Evolutionary conservation across 2,113 vertebrate genomes (phyloP), one percentile per base, ranked within the genome.

Genomic region (Holacanthus passer): DNA sequence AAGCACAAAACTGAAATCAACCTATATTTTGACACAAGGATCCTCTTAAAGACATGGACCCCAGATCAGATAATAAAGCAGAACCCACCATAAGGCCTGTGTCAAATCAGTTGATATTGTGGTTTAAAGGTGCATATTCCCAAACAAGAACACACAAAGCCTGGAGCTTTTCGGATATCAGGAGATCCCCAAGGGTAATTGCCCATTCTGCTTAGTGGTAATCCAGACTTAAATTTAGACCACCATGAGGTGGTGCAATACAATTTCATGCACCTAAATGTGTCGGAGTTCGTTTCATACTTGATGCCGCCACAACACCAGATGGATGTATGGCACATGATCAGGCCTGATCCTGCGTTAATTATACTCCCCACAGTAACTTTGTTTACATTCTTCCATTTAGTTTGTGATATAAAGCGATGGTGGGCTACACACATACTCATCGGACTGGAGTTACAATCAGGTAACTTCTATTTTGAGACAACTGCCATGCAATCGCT

Each of bases 291-390:
- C 20, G 6, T 32, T 27, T 82, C 50, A 8, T 16, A 24, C 32
- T 2, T 24, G 31, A 68, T 47, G 52, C 27, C 66, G 16, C 12
- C 31, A 39, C 35, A 71, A 29, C 16, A 56, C 52, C 24, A 43
- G 53, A 20, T 29, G 24, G 24, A 43, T 43, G 17, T 13, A 58
- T 58, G 17, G 35, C 11, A 56, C 37, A 43, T 8, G 19, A 72
- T 31, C 37, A 45, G 16, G 68, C 35, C 35, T 20, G n/a, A 56
- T 70, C 50, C 35, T 56, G 50, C n/a, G 39, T 39, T 71, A 56
- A 71, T 41, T 20, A 37, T 37, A 52, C 24, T 39, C 56, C 31
- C 32, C 32, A 13, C 59, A 62, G 32, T 37, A 37, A 13, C 4
- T n/a, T 1, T 60, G 31, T 60, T 58, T 31, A 31, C 55, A 32